phyloP scores from a whole-genome alignment of 2,797 vertebrate species.

The Anas capensis region DNA sequence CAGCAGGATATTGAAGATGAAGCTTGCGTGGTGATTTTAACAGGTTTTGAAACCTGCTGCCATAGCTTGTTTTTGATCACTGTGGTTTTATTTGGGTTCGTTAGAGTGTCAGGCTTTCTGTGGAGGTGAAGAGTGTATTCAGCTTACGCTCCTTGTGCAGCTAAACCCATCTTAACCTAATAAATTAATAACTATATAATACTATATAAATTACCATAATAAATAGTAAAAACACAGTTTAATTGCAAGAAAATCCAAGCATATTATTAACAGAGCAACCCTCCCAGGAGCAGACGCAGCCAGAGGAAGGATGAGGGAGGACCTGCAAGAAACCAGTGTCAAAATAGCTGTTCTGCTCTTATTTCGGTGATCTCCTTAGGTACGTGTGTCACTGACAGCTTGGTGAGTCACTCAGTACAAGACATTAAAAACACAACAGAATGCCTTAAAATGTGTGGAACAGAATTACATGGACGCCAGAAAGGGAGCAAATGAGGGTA shows the following conservation, averaged over 20 bases:
- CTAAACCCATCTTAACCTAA: constrained; percentile 4
- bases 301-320: not conserved
- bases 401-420: accelerated
- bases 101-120: constrained; percentile 3
- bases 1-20: constrained; percentile 20
- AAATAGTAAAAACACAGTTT: constrained; percentile 7
- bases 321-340: not conserved
- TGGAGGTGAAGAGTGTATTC: not conserved
- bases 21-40: constrained; percentile 37
- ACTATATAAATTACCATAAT: not conserved
- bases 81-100: constrained; percentile 32
- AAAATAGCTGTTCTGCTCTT: not conserved
- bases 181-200: not conserved
- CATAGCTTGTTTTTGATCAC: constrained; percentile 33
- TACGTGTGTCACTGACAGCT: accelerated
- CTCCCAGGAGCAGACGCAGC: not conserved
- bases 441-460: not conserved
- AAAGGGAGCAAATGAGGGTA: not conserved
- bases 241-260: not conserved
- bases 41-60: constrained; percentile 46
- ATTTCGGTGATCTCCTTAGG: not conserved
- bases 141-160: not conserved
- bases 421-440: not conserved
- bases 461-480: not conserved
- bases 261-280: not conserved